A percentile compares a stretch with the other conserved stretches of the same genome.
Evolutionary conservation across 37 sponge, comb jelly and placozoan species (phyloP).

Genomic region (Axinella damicornis): DNA sequence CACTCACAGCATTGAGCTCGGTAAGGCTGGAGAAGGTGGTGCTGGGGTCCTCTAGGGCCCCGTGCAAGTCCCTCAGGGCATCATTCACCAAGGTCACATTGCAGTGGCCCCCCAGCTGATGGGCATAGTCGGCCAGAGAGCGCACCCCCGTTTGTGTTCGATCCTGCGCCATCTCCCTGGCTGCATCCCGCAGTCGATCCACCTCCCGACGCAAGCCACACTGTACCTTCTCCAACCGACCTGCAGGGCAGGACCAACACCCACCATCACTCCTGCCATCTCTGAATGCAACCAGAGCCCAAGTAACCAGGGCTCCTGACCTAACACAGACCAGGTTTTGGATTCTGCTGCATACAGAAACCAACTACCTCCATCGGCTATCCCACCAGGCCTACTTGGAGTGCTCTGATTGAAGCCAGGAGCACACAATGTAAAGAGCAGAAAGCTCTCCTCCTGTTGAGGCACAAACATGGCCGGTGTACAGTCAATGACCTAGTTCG

Average conservation of each 20-base stretch:
- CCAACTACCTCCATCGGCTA: too few species aligned
- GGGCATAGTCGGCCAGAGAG: slow-evolving; percentile 24
- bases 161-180: not conserved
- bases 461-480: too few species aligned
- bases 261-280: too few species aligned
- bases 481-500: not conserved
- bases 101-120: slow-evolving; percentile 45
- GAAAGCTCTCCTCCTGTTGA: too few species aligned
- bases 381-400: too few species aligned
- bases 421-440: too few species aligned
- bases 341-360: too few species aligned
- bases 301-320: too few species aligned
- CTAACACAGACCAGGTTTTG: too few species aligned
- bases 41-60: slow-evolving; percentile 8
- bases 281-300: too few species aligned
- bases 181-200: slow-evolving; percentile 6
- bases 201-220: not conserved
- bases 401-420: too few species aligned
- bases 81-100: slow-evolving; percentile 64
- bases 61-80: slow-evolving; percentile 41
- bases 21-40: not conserved
- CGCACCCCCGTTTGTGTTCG: not conserved
- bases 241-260: slow-evolving; percentile 35
- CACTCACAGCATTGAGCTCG: slow-evolving; percentile 39
- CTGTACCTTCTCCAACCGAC: slow-evolving; percentile 20